phyloP scores from a whole-genome alignment of 2,797 vertebrate species.

The Micropoecilia bifurca region DNA sequence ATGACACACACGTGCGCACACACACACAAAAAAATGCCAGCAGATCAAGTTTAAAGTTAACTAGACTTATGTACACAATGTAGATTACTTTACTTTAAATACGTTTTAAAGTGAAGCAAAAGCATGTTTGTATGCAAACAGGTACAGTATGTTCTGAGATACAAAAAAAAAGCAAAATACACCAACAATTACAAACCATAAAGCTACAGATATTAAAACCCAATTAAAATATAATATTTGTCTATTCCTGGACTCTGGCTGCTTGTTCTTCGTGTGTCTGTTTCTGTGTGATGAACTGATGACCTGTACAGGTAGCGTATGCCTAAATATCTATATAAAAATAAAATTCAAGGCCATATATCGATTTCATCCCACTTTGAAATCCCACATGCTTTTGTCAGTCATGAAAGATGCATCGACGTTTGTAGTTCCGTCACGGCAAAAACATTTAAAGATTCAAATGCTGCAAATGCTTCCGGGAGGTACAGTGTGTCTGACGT shows the following conservation, averaged over 20 bases:
- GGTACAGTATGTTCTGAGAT: too few relatives aligned
- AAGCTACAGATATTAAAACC: too few relatives aligned
- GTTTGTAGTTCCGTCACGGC: neutral
- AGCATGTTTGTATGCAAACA: too few relatives aligned
- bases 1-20: too few relatives aligned
- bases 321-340: too few relatives aligned
- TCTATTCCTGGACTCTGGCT: too few relatives aligned
- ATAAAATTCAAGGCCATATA: neutral
- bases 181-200: too few relatives aligned
- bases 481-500: neutral
- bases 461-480: neutral
- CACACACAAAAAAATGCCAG: neutral
- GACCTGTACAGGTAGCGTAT: too few relatives aligned
- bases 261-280: too few relatives aligned
- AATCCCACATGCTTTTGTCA: neutral
- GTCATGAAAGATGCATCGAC: neutral
- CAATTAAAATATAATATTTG: too few relatives aligned
- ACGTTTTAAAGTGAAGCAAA: neutral
- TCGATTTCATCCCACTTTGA: neutral
- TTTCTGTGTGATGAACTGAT: too few relatives aligned
- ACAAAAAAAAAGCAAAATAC: too few relatives aligned
- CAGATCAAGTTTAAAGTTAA: neutral
- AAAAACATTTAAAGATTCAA: neutral
- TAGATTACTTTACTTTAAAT: neutral
- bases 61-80: neutral